These are phyloP conservation scores for Holcopasites calliopsidis DNA, from an alignment of 1,140 invertebrate genomes.

Conservation along the genomic window DNA sequence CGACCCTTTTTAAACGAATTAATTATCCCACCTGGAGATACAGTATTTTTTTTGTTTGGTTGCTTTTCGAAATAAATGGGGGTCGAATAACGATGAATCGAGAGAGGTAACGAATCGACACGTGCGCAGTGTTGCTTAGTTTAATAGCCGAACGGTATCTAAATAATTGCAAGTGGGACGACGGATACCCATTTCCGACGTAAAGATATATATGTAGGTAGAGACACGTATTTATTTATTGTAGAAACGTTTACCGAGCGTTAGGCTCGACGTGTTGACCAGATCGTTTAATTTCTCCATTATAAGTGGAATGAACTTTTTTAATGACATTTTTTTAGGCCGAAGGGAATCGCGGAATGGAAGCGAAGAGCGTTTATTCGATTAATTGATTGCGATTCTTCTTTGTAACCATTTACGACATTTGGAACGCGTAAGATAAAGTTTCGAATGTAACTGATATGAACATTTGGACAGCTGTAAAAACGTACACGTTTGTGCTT, in stretches of 20 bases:
- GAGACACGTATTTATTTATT: conserved; percentile 67
- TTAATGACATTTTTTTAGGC: no score
- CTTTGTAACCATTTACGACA: background rate
- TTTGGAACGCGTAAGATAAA: conserved; percentile 1
- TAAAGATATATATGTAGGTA: conserved; percentile 54
- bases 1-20: conserved; percentile 36
- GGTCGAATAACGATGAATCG: conserved; percentile 21
- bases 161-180: conserved; percentile 55
- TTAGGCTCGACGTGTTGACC: conserved; percentile 51
- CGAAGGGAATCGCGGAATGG: no score
- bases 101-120: conserved; percentile 34
- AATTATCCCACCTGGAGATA: conserved; percentile 25
- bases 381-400: background rate
- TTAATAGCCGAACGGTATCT: conserved; percentile 57
- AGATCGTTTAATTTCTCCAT: conserved; percentile 14
- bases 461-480: conserved; percentile 45
- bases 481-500: conserved; percentile 53
- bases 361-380: background rate
- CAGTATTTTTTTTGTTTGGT: no score
- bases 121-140: conserved; percentile 21
- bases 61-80: conserved; percentile 7
- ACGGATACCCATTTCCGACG: conserved; percentile 34
- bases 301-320: background rate
- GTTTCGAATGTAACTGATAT: conserved; percentile 35
- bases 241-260: conserved; percentile 55